Evolutionary conservation across 2,797 vertebrate species (phyloP), one percentile per base, ranked within the genome.

Genomic region (Platalea minor): DNA sequence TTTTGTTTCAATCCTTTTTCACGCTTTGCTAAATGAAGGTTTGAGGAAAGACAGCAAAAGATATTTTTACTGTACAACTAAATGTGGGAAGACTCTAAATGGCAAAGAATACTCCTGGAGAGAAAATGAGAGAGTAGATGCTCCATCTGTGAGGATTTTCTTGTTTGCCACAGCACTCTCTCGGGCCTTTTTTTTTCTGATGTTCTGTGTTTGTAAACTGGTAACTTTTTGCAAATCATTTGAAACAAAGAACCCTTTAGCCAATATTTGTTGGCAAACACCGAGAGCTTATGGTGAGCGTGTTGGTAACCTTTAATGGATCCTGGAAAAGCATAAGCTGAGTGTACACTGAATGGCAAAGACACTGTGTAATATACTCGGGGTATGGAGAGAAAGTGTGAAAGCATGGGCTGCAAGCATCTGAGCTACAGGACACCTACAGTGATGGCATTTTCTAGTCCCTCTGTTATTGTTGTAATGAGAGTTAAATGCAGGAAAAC

Each of bases 61-160:
- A 61, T 88, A 89, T 89, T 96, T 96, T 95, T 84, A 59, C 41
- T 72, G 91, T 65, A 50, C 12, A 19, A 9, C 50, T 88, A 50
- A 89, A 89, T 80, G 81, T 92, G 78, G 57, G 73, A 90, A 78
- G 86, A 89, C 41, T 82, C 74, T 89, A 88, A 96, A 87, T 60
- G 85, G 69, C 3, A 0, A 68, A 91, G 80, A 91, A 67, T 56
- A 41, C 67, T 91, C 64, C 77, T 85, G 72, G 89, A 91, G 79
- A 94, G 79, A 83, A 93, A 92, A 85, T 33, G 51, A 93, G 37
- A 81, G 45, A 91, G 68, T 72, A 74, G 84, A 33, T 83, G 39
- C 85, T 96, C 84, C 88, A 90, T 95, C 87, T 92, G 91, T 93
- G 90, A 93, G 81, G 81, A 46, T 93, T 95, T 91, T 93, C 89